phyloP scores from a whole-genome alignment of 2,113 vertebrate species.

The Vulpes vulpes region DNA sequence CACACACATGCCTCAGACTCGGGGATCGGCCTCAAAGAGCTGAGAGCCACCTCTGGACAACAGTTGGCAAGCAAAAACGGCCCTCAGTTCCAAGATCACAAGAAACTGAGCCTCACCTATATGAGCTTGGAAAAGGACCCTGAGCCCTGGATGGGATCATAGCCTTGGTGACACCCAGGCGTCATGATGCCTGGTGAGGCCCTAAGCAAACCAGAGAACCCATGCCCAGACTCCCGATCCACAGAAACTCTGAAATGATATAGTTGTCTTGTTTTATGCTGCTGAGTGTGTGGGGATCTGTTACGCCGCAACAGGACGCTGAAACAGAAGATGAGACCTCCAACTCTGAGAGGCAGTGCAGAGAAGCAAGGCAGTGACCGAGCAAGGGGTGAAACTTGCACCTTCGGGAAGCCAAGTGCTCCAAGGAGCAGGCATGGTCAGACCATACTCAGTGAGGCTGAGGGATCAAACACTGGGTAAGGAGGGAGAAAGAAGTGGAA shows the following conservation, averaged over 20 bases:
- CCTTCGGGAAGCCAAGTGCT: not conserved
- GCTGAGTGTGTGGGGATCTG: not conserved
- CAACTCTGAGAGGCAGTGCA: not conserved
- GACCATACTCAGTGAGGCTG: fast-evolving
- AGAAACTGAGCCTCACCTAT: not conserved
- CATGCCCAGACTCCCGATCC: not conserved
- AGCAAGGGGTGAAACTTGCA: no score
- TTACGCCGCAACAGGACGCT: fast-evolving
- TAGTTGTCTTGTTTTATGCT: not conserved
- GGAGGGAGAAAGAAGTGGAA: no score
- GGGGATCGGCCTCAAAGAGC: not conserved
- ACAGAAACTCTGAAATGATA: not conserved
- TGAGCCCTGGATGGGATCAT: not conserved
- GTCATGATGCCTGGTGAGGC: not conserved
- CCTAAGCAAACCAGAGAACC: not conserved
- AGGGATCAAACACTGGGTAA: fast-evolving
- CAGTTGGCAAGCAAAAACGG: not conserved
- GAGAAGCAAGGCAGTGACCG: not conserved
- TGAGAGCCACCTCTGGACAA: not conserved
- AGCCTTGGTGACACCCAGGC: not conserved
- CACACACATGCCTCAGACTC: not conserved
- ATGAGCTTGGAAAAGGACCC: no score
- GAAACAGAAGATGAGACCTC: not conserved
- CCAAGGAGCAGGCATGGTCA: not conserved
- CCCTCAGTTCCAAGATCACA: not conserved